Evolutionary conservation across 2,888 invertebrate genomes (phyloP).

Genomic region (Amiota communis): DNA sequence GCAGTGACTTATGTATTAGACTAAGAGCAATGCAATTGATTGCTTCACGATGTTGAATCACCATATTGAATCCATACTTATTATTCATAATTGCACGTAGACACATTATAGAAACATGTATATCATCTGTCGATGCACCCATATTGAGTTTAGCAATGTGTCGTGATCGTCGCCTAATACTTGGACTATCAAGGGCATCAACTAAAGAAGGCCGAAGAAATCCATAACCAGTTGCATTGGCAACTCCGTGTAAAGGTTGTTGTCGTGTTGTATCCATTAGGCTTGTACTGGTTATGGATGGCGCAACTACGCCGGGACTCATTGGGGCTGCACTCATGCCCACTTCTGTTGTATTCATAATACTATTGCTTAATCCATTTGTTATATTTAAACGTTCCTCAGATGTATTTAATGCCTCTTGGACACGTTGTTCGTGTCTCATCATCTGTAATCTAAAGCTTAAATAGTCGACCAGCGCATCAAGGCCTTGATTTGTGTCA

Average conservation of each 20-base stretch:
- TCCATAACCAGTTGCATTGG: constrained; percentile 62
- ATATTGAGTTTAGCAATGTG: constrained; percentile 92
- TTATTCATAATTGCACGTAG: constrained; percentile 99
- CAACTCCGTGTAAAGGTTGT: constrained; percentile 39
- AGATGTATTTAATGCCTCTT: constrained; percentile 83
- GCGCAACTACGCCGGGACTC: constrained; percentile 58
- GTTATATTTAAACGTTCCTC: constrained; percentile 80
- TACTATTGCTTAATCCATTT: constrained; percentile 57
- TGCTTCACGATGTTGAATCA: constrained; percentile 97
- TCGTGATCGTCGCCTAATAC: constrained; percentile 82
- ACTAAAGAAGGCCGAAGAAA: constrained; percentile 76
- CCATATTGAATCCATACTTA: constrained; percentile 99
- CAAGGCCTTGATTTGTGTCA: constrained; percentile 95
- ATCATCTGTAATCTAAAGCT: constrained; percentile 96
- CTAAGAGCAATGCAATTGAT: constrained; percentile 98
- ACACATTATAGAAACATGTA: constrained; percentile 99
- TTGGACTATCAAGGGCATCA: constrained; percentile 80
- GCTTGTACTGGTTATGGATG: constrained; percentile 39
- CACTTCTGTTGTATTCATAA: constrained; percentile 34
- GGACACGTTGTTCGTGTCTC: constrained; percentile 89
- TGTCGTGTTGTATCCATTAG: constrained; percentile 57
- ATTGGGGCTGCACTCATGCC: constrained; percentile 71
- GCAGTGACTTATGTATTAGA: constrained; percentile 94
- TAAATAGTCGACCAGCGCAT: constrained; percentile 97
- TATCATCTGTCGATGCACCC: constrained; percentile 97